Conservation (phyloP, 2,113 vertebrate species). For the Ictidomys tridecemlineatus region DNA sequence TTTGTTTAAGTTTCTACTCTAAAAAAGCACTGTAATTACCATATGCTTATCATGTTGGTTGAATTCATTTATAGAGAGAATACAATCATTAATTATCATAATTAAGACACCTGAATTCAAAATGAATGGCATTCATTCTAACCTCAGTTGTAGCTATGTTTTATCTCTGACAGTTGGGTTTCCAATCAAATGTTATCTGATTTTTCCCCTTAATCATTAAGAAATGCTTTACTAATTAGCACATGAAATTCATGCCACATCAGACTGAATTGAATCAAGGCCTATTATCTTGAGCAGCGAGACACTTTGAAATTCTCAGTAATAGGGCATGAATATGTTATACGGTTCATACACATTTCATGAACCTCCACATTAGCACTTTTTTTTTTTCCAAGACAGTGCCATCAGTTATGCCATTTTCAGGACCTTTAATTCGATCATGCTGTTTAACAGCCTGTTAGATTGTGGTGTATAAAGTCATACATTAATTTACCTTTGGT, state of each 20-base stretch:
- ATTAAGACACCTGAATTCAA: conserved; percentile 91
- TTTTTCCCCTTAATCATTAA: conserved; percentile 89
- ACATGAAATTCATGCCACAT: conserved; percentile 90
- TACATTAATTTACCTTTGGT: conserved; percentile 81
- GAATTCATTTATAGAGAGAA: conserved; percentile 88
- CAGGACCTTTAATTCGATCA: conserved; percentile 89
- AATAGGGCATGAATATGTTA: conserved; percentile 91
- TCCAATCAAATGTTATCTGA: conserved; percentile 90
- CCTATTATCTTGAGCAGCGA: conserved; percentile 90
- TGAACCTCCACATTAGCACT: conserved; percentile 87
- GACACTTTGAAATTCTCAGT: conserved; percentile 90
- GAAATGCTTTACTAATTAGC: conserved; percentile 92
- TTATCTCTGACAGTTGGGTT: conserved; percentile 90
- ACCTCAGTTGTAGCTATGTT: conserved; percentile 87
- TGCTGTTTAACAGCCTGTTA: conserved; percentile 87
- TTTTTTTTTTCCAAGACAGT: conserved; percentile 85
- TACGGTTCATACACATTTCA: conserved; percentile 91
- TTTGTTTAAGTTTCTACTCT: conserved; percentile 88
- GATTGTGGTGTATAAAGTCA: conserved; percentile 85
- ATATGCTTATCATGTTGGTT: conserved; percentile 89
- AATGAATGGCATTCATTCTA: conserved; percentile 86
- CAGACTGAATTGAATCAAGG: conserved; percentile 91
- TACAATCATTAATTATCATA: conserved; percentile 91
- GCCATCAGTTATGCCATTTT: conserved; percentile 90
- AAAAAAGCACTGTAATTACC: conserved; percentile 89